phyloP scores from a whole-genome alignment of 2,888 invertebrate species.

The Aphrophora alni region DNA sequence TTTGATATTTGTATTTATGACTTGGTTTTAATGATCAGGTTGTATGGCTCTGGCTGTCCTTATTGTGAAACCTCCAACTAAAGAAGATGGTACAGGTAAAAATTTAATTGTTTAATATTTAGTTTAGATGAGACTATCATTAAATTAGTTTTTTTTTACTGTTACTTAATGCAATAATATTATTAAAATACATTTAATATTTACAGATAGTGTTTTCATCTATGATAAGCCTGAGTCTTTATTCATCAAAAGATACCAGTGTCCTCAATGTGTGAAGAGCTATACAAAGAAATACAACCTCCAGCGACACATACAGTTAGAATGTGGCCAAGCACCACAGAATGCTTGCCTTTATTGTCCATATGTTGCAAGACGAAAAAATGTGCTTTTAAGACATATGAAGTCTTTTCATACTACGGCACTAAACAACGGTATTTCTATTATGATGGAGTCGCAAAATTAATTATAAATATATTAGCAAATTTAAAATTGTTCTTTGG shows the following conservation, averaged over 20 bases:
- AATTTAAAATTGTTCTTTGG: too few species aligned
- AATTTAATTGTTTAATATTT: too few species aligned
- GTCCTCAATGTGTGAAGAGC: slow-evolving; percentile 23
- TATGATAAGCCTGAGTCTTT: background rate
- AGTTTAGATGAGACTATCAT: too few species aligned
- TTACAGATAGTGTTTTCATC: background rate
- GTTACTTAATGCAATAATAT: too few species aligned
- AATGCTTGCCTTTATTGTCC: slow-evolving; percentile 44
- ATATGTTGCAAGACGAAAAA: slow-evolving; percentile 37
- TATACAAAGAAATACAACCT: slow-evolving; percentile 39
- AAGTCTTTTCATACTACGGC: background rate
- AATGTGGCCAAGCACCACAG: slow-evolving; percentile 49
- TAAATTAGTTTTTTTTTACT: too few species aligned
- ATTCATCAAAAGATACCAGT: background rate
- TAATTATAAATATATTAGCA: background rate
- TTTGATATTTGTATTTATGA: too few species aligned
- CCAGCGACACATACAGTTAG: slow-evolving; percentile 42
- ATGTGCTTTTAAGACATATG: slow-evolving; percentile 23
- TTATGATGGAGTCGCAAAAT: background rate
- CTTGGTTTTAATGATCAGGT: too few species aligned
- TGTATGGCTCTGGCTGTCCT: too few species aligned
- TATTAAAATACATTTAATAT: background rate
- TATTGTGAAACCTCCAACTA: too few species aligned
- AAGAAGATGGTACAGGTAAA: too few species aligned
- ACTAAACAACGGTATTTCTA: background rate